Evolutionary conservation across 1,140 invertebrate genomes (phyloP), one percentile per base, ranked within the genome.

Genomic region (Tetramorium parvispinum): DNA sequence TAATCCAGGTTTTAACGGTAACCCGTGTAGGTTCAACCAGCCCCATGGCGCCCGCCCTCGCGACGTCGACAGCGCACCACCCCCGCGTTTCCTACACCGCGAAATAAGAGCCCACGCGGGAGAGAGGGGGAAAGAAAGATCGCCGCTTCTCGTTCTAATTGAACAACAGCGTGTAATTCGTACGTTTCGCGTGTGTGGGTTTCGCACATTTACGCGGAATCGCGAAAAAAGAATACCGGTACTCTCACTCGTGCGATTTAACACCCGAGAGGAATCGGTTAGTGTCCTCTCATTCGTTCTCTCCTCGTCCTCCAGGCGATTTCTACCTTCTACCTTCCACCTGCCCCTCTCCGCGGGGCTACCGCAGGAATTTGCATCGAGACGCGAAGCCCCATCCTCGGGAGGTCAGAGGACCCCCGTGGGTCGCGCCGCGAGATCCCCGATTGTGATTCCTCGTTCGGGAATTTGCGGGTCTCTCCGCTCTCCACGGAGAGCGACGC

Each of bases 161-260:
- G 83, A 82, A 68, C 82, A 89, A 90, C 90, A 43, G 32, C 87
- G 78, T 90, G 86, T 88, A 90, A 91, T 89, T 90, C 57, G 81
- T 70, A 40, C 68, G 53, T 49, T 71, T 75, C 53, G 32, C 32
- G 24, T 65, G 57, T 21, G 51, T 59, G 37, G 21, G 51, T 55
- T n/a, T n/a, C 21, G 49, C 46, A 32, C 49, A 43, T 18, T 73
- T 53, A 46, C 53, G 53, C 66, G 46, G 16, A 59, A 63, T 57
- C 78, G 78, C 85, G 76, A 70, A 88, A 89, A 87, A 87, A 87
- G 13, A 55, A 21, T 10, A 24, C 43, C 53, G 66, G 55, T 40
- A 32, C 43, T 71, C 53, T 49, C 68, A 32, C 57, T 81, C 78
- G 78, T 77, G 85, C 85, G 82, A 91, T 82, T 91, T 88, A 89